These are phyloP conservation scores for Thymelicus lineola DNA, from an alignment of 2,888 invertebrate genomes.

Conservation along the genomic window DNA sequence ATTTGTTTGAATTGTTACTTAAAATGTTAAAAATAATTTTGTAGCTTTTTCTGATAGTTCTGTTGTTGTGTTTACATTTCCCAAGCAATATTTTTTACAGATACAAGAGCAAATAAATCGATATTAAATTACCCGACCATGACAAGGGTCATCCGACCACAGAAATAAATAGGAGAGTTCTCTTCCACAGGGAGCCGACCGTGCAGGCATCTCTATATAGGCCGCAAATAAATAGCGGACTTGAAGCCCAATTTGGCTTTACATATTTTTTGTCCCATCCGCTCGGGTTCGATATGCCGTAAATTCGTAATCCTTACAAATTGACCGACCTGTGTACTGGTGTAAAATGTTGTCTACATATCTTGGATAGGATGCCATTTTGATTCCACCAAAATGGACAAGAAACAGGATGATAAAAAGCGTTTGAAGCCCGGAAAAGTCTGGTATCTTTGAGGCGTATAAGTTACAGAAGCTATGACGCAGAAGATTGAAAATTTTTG, in stretches of 20 bases:
- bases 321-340: conserved; percentile 51
- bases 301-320: conserved; percentile 74
- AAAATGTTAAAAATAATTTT: no score
- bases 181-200: conserved; percentile 19
- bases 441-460: no score
- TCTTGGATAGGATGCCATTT: not conserved
- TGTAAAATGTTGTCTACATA: not conserved
- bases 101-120: conserved; percentile 9
- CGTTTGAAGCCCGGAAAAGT: no score
- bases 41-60: no score
- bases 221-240: conserved; percentile 53
- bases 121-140: conserved; percentile 29
- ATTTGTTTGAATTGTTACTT: no score
- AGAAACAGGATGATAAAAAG: not conserved
- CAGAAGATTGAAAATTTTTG: no score
- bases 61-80: no score
- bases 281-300: conserved; percentile 59
- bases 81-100: not conserved
- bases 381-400: not conserved
- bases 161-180: conserved; percentile 32
- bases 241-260: conserved; percentile 54
- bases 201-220: conserved; percentile 34
- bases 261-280: conserved; percentile 58
- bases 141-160: conserved; percentile 33
- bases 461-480: no score